Evolutionary conservation across 2,113 vertebrate genomes (phyloP).

Genomic region (Columba livia): DNA sequence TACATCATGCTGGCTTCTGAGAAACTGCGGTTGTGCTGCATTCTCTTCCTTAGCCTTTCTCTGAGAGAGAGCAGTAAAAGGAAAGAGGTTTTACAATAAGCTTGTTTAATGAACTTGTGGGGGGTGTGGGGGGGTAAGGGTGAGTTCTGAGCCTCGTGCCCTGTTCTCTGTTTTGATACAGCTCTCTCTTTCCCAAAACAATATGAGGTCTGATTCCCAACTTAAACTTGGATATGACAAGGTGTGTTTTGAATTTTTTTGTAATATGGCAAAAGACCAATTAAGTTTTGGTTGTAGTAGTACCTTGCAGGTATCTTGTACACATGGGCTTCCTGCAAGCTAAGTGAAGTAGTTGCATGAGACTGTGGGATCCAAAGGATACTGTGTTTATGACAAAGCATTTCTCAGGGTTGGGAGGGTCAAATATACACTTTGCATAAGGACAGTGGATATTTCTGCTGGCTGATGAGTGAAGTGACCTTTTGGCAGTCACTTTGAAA

Average conservation of each 20-base stretch:
- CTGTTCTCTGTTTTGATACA: no score
- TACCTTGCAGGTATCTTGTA: accelerated
- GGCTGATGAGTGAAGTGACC: not conserved
- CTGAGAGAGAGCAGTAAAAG: accelerated
- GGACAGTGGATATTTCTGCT: no score
- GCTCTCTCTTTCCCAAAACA: not conserved
- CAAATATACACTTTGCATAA: no score
- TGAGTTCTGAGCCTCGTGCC: accelerated
- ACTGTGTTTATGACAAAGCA: accelerated
- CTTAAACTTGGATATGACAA: accelerated
- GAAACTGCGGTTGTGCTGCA: accelerated
- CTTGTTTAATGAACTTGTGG: accelerated
- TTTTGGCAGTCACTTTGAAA: accelerated
- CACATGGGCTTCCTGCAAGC: accelerated
- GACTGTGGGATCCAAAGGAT: accelerated
- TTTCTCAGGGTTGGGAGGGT: accelerated
- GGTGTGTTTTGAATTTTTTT: no score
- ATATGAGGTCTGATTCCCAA: not conserved
- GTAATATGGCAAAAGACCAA: accelerated
- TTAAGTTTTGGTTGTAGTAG: accelerated
- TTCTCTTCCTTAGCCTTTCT: accelerated
- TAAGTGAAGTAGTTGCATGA: accelerated
- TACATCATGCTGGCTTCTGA: accelerated
- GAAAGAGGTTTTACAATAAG: accelerated
- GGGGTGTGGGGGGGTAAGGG: accelerated